phyloP scores from a whole-genome alignment of 2,113 vertebrate species.

The Stigmatopora argus region DNA sequence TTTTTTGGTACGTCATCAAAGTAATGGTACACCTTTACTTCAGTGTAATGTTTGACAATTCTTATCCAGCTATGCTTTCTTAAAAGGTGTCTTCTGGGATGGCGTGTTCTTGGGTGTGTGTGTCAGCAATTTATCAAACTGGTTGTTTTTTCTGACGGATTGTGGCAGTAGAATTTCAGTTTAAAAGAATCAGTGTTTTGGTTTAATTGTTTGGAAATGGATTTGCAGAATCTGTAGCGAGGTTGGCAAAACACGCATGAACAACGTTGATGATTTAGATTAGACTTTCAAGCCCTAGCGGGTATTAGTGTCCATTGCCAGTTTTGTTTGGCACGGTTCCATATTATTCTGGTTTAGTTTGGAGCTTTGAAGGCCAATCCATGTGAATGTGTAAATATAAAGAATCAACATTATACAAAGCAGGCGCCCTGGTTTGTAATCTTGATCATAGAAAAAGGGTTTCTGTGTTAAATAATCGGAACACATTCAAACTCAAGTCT shows the following conservation, averaged over 20 bases:
- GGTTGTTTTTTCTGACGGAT: constrained; percentile 23
- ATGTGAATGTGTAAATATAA: background rate
- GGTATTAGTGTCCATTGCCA: background rate
- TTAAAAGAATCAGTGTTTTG: constrained; percentile 21
- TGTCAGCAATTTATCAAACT: constrained; percentile 41
- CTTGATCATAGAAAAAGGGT: background rate
- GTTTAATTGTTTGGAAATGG: constrained; percentile 50
- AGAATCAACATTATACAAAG: background rate
- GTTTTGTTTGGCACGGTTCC: background rate
- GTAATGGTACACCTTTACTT: background rate
- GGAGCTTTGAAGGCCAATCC: background rate
- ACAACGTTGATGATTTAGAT: constrained; percentile 13
- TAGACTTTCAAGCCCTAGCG: background rate
- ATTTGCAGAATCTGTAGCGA: constrained; percentile 26
- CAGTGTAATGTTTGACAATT: background rate
- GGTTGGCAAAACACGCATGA: background rate
- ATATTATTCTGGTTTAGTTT: constrained; percentile 1
- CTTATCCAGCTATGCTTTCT: constrained; percentile 41
- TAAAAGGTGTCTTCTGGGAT: constrained; percentile 22
- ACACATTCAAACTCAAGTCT: background rate
- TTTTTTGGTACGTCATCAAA: no score
- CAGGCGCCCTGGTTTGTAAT: background rate
- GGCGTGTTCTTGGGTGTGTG: constrained; percentile 9
- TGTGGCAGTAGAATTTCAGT: constrained; percentile 27
- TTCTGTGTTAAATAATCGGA: constrained; percentile 6